phyloP scores from a whole-genome alignment of 2,888 invertebrate genomes.

The Tolmerus cingulatus region DNA sequence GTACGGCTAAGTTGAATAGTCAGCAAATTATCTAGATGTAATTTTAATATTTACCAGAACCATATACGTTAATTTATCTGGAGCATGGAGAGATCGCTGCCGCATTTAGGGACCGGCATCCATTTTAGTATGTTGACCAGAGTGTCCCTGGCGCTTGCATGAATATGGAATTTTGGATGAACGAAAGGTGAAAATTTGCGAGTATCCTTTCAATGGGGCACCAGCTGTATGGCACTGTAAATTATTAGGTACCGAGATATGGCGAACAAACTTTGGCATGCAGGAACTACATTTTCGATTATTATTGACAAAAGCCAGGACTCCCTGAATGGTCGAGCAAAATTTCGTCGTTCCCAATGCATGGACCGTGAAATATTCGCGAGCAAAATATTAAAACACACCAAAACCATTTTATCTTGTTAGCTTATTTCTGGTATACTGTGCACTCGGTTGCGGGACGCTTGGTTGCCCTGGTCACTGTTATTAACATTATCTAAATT shows the following conservation, averaged over 20 bases:
- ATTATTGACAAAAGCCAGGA: conserved; percentile 20
- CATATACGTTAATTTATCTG: conserved; percentile 17
- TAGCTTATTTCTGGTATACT: background rate
- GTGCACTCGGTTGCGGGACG: background rate
- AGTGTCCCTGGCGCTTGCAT: conserved; percentile 17
- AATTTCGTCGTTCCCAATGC: background rate
- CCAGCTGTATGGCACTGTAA: background rate
- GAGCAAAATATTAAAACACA: background rate
- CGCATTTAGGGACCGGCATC: conserved; percentile 15
- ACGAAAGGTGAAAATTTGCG: conserved; percentile 31
- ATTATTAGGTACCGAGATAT: conserved; percentile 19
- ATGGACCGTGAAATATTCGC: background rate
- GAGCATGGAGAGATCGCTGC: conserved; percentile 8
- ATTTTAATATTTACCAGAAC: conserved; percentile 38
- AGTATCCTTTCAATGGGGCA: conserved; percentile 13
- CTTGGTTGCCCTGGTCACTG: background rate
- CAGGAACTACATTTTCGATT: conserved; percentile 12
- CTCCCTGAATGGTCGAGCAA: background rate
- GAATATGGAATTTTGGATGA: conserved; percentile 27
- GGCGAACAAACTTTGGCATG: background rate
- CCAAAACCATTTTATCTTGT: background rate
- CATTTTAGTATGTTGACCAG: conserved; percentile 4
- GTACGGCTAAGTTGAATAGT: conserved; percentile 28
- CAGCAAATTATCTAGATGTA: conserved; percentile 37
- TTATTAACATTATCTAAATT: background rate